Conservation (phyloP, 2,113 vertebrate genomes). For the Lepus europaeus region DNA sequence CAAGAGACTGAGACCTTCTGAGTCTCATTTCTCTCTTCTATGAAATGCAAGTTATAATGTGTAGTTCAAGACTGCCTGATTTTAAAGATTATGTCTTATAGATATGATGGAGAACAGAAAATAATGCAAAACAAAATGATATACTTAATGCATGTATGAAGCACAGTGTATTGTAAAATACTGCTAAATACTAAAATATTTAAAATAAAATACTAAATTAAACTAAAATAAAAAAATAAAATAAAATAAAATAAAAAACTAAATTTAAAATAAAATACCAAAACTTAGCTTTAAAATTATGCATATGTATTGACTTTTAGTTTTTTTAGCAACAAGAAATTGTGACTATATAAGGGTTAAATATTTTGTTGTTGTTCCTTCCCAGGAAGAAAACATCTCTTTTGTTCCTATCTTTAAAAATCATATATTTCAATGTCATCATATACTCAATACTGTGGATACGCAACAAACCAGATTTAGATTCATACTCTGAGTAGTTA, state of each 20-base stretch:
- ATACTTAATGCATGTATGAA: background rate
- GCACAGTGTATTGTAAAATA: background rate
- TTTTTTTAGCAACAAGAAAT: conserved; percentile 9
- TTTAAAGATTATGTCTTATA: background rate
- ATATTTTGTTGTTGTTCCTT: background rate
- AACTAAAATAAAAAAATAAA: too few relatives aligned
- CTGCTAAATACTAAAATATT: background rate
- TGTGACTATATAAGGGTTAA: background rate
- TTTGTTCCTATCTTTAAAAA: conserved; percentile 45
- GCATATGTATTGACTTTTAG: background rate
- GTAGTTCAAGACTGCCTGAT: background rate
- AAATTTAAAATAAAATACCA: background rate
- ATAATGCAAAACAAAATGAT: background rate
- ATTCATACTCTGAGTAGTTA: conserved; percentile 18
- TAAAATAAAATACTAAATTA: too few relatives aligned
- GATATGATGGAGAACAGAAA: background rate
- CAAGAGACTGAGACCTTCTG: background rate
- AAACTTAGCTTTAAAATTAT: conserved; percentile 23
- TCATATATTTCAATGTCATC: background rate
- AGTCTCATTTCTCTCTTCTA: background rate
- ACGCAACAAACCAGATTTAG: background rate
- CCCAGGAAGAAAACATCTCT: background rate
- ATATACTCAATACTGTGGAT: conserved; percentile 58
- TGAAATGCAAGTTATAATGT: background rate
- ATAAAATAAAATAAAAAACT: too few relatives aligned